Conservation (phyloP, 2,888 invertebrate genomes). For the Agrotis puta region DNA sequence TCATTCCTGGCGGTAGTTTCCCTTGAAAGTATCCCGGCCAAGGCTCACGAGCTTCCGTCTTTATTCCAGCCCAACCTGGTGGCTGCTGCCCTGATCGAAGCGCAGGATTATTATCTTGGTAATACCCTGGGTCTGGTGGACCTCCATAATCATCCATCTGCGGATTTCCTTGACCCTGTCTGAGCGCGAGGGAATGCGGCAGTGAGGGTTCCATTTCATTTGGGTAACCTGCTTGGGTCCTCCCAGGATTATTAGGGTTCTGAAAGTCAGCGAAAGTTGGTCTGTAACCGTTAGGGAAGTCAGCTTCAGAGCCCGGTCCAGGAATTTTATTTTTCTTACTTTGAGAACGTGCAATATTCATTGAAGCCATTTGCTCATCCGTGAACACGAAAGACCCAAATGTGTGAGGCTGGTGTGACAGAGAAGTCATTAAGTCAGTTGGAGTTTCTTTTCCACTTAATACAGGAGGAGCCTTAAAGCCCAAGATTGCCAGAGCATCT, state of each 20-base stretch:
- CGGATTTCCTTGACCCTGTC: neutral
- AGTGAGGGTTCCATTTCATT: neutral
- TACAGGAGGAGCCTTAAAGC: too few relatives aligned
- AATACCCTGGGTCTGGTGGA: neutral
- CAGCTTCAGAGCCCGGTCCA: conserved; percentile 37
- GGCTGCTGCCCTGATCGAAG: neutral
- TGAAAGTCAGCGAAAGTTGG: neutral
- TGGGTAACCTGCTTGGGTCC: neutral
- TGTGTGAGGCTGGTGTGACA: neutral
- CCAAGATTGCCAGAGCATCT: too few relatives aligned
- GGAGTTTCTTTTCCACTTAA: neutral
- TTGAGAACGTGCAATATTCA: neutral
- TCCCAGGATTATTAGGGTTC: neutral
- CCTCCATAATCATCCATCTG: neutral
- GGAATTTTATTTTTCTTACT: conserved; percentile 4
- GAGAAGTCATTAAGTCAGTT: neutral
- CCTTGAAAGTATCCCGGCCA: neutral
- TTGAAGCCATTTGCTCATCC: neutral
- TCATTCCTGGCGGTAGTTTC: neutral
- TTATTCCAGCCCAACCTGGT: neutral
- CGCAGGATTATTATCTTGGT: neutral
- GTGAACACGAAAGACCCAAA: neutral
- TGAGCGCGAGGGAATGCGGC: neutral
- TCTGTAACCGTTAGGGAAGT: conserved; percentile 39
- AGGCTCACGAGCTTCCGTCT: neutral